A percentile compares a stretch with the other conserved stretches of the same genome.
These are phyloP conservation scores for Bubo blakistoni DNA, from an alignment of 2,113 vertebrate species.

Conservation along the genomic window DNA sequence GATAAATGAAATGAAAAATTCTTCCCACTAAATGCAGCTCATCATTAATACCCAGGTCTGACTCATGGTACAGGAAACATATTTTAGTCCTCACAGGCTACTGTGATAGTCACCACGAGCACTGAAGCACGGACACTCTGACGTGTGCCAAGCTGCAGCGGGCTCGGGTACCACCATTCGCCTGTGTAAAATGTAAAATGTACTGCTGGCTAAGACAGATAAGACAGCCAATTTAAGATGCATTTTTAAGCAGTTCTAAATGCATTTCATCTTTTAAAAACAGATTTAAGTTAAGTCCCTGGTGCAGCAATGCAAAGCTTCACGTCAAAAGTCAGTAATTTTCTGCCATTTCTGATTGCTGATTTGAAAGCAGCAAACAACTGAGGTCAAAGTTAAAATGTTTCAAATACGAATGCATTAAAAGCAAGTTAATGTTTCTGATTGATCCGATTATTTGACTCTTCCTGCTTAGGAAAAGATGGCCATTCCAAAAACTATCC, in stretches of 20 bases:
- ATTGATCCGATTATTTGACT: background rate
- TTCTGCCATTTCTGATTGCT: constrained; percentile 53
- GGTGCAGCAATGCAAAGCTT: constrained; percentile 46
- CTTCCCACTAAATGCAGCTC: background rate
- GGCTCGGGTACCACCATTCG: background rate
- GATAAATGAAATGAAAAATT: background rate
- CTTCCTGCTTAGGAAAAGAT: background rate
- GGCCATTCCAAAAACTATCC: background rate
- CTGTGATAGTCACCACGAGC: background rate
- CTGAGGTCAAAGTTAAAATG: background rate
- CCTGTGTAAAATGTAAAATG: constrained; percentile 43
- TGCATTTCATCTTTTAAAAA: constrained; percentile 61
- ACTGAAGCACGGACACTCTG: constrained; percentile 32
- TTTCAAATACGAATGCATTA: background rate
- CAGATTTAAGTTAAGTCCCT: constrained; percentile 65
- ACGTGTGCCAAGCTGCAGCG: fast-evolving
- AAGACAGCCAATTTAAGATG: constrained; percentile 68
- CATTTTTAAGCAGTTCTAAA: constrained; percentile 54
- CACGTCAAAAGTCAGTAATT: constrained; percentile 36
- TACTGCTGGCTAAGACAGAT: constrained; percentile 71
- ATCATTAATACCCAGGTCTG: constrained; percentile 16
- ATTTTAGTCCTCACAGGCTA: background rate
- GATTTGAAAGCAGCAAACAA: constrained; percentile 11
- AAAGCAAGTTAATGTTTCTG: constrained; percentile 17
- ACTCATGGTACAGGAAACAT: background rate